Percentiles rank a stretch among this genome's conserved stretches.
Evolutionary conservation across 2,888 invertebrate species (phyloP).

Genomic region (Acrobasis repandana): DNA sequence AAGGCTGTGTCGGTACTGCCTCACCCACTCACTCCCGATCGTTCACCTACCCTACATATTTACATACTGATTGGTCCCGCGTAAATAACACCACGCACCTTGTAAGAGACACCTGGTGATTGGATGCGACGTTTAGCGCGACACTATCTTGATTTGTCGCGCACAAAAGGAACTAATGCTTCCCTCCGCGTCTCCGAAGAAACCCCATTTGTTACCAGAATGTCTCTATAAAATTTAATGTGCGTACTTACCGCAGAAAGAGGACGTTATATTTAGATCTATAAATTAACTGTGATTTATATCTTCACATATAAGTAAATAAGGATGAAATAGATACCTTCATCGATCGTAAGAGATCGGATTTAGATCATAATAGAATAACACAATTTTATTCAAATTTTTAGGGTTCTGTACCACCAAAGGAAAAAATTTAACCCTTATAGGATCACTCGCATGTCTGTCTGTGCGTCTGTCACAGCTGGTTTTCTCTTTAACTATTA

Average conservation of each 20-base stretch:
- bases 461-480: too few species aligned
- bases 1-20: slow-evolving; percentile 64
- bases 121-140: slow-evolving; percentile 64
- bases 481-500: too few species aligned
- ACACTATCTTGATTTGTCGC: slow-evolving; percentile 72
- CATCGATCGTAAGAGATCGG: too few species aligned
- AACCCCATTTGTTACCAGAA: slow-evolving; percentile 56
- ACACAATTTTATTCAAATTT: too few species aligned
- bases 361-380: too few species aligned
- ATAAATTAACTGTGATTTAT: slow-evolving; percentile 9
- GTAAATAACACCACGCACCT: slow-evolving; percentile 66
- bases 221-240: slow-evolving; percentile 59
- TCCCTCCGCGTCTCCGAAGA: slow-evolving; percentile 52
- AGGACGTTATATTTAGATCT: slow-evolving; percentile 11
- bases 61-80: slow-evolving; percentile 75
- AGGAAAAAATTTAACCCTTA: too few species aligned
- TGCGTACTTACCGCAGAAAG: slow-evolving; percentile 20
- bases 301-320: background rate
- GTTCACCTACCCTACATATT: slow-evolving; percentile 79
- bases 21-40: slow-evolving; percentile 74
- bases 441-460: too few species aligned
- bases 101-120: slow-evolving; percentile 67
- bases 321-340: background rate
- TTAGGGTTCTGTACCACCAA: too few species aligned
- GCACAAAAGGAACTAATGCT: slow-evolving; percentile 52